A percentile compares a stretch with the other conserved stretches of the same genome.
phyloP scores from a whole-genome alignment of 35 echinoderm and acorn worm species.

The Eucidaris tribuloides region DNA sequence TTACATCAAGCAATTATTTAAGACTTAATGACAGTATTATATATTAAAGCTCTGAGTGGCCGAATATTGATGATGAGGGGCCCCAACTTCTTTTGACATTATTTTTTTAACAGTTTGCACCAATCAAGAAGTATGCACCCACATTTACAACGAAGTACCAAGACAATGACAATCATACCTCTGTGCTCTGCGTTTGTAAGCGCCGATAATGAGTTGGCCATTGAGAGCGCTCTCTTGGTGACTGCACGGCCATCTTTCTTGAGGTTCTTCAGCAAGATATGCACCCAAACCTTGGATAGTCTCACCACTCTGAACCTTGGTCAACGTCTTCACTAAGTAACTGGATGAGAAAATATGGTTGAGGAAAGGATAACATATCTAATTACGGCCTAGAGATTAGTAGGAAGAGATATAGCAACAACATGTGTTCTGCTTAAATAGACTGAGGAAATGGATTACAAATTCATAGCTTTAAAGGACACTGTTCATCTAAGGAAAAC shows the following conservation, averaged over 20 bases:
- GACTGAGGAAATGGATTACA: too few relatives aligned
- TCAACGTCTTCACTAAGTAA: slow-evolving; percentile 57
- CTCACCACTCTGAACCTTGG: slow-evolving; percentile 6
- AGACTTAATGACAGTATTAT: not conserved
- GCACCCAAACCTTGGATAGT: not conserved
- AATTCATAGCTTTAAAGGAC: too few relatives aligned
- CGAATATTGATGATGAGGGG: not conserved
- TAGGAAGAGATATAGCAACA: too few relatives aligned
- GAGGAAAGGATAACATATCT: not conserved
- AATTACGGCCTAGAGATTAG: too few relatives aligned
- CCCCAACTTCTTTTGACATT: not conserved
- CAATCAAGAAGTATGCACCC: not conserved
- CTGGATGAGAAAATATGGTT: slow-evolving; percentile 9
- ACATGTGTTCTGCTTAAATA: too few relatives aligned
- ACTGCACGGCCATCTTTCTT: slow-evolving; percentile 3
- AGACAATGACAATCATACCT: slow-evolving; percentile 29
- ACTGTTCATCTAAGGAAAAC: too few relatives aligned
- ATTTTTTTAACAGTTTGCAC: not conserved
- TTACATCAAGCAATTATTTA: not conserved
- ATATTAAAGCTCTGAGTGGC: not conserved
- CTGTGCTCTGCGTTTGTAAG: slow-evolving; percentile 67
- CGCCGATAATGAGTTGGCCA: slow-evolving; percentile 7
- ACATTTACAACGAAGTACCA: not conserved
- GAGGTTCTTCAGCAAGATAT: slow-evolving; percentile 23
- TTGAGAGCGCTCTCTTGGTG: slow-evolving; percentile 18